Evolutionary conservation across 2,797 vertebrate species (phyloP).

Genomic region (Phyllotis vaccarum): DNA sequence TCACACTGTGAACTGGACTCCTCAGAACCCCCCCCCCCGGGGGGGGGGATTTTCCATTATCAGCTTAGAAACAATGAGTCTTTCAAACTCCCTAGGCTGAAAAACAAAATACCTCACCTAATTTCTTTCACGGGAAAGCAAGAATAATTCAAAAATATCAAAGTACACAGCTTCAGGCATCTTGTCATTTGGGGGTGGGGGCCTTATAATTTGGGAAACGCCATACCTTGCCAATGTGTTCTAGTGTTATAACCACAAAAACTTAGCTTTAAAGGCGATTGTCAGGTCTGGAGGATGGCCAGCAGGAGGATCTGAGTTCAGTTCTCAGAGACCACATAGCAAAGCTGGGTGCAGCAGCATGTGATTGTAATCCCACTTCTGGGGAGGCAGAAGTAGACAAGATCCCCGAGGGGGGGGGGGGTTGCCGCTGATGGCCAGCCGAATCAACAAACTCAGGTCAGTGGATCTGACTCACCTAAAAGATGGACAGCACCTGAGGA

Average conservation of each 20-base stretch:
- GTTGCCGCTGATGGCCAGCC: neutral
- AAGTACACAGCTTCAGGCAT: slow-evolving; percentile 62
- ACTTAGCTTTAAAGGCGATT: slow-evolving; percentile 5
- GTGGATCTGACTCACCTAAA: no score
- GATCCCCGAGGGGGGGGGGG: neutral
- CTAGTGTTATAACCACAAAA: slow-evolving; percentile 67
- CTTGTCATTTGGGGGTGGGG: slow-evolving; percentile 8
- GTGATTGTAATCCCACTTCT: neutral
- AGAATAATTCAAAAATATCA: slow-evolving; percentile 71
- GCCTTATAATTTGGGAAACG: slow-evolving; percentile 65
- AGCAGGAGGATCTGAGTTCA: neutral
- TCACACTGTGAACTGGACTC: slow-evolving; percentile 4
- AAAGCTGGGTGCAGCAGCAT: no score
- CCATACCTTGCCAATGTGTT: slow-evolving; percentile 43
- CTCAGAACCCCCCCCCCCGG: neutral
- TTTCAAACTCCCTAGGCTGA: slow-evolving; percentile 48
- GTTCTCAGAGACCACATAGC: neutral
- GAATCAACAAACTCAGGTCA: neutral
- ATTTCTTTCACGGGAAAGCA: slow-evolving; percentile 65
- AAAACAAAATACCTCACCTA: neutral
- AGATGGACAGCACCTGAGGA: neutral
- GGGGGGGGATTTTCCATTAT: slow-evolving; percentile 64
- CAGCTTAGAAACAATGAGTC: slow-evolving; percentile 44
- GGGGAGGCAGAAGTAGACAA: neutral
- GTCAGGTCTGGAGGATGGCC: neutral